Conservation (phyloP, 1,140 invertebrate genomes). For the Acromyrmex heyeri region DNA sequence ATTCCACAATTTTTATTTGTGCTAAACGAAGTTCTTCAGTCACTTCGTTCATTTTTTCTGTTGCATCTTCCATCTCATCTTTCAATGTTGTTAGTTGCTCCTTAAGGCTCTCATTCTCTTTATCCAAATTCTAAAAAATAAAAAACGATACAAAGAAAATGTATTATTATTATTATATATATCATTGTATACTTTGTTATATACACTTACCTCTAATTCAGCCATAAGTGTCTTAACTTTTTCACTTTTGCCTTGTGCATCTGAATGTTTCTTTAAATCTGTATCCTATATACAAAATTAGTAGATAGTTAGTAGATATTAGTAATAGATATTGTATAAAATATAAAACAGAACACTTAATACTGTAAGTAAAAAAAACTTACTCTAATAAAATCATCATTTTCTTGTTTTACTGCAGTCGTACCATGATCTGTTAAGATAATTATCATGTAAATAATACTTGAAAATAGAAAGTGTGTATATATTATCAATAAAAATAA, state of each 20-base stretch:
- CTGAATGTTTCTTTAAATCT: constrained; percentile 75
- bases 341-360: background rate
- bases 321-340: background rate
- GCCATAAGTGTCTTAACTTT: constrained; percentile 89
- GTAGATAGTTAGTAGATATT: too few species aligned
- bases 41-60: constrained; percentile 88
- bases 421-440: constrained; percentile 31
- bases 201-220: constrained; percentile 88
- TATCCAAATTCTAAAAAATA: constrained; percentile 87
- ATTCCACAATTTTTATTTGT: constrained; percentile 85
- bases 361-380: constrained; percentile 13
- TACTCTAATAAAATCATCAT: constrained; percentile 52
- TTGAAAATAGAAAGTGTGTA: background rate
- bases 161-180: background rate
- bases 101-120: constrained; percentile 89
- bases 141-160: background rate
- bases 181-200: constrained; percentile 7
- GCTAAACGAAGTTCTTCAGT: constrained; percentile 87
- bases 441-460: constrained; percentile 1
- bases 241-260: constrained; percentile 88
- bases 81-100: constrained; percentile 88
- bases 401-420: constrained; percentile 34
- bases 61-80: constrained; percentile 90
- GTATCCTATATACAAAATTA: constrained; percentile 36
- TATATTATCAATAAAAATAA: constrained; percentile 69